Base-by-base conservation (phyloP, 2,113 vertebrate species). In the Scortum barcoo region DNA sequence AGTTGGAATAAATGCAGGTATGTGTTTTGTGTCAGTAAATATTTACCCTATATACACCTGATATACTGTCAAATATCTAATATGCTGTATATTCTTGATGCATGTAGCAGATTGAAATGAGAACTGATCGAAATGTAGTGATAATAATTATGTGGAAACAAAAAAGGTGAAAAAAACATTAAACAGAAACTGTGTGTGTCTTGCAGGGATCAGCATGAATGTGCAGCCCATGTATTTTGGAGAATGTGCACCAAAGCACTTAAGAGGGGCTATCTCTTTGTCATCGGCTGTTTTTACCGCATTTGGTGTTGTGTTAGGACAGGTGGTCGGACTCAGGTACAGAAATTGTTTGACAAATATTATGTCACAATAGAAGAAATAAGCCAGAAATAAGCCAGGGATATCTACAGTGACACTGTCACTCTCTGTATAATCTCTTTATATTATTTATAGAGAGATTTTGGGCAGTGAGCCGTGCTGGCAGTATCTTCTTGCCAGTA, bases 191-290 rank as follows among this genome's bases (percentile, higher is more conserved):
- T 46, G 26, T 57, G 22, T 63, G 53, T 80, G 14, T 71, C 86
- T 65, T 90, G 33, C 87, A 98, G 97, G 97, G 69, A 93, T 99
- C 66, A 96, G 97, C 93, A 97, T 99, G 96, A 97, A 95, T n/a
- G 88, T 98, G 33, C 97, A 99, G 88, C 97, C 97, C 78, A 97
- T 98, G 97, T 98, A 98, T 75, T 95, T 99, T 89, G 97, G 97
- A 26, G 97, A 98, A 88, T 97, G 97, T 19, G 96, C 96, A 9
- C 96, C 97, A 19, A 97, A 95, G 92, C 94, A 97, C 78, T 89
- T 97, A 40, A 91, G 97, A 67, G 97, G 97, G 60, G 95, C 95
- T 0, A 88, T 96, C 78, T 92, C 97, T 30, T 81, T 97, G 90
- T 96, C 96, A 3, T 97, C 96, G 4, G 96, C 97, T 50, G 93